Evolutionary conservation across 2,888 invertebrate species (phyloP).

Genomic region (Zygogramma bicolorata): DNA sequence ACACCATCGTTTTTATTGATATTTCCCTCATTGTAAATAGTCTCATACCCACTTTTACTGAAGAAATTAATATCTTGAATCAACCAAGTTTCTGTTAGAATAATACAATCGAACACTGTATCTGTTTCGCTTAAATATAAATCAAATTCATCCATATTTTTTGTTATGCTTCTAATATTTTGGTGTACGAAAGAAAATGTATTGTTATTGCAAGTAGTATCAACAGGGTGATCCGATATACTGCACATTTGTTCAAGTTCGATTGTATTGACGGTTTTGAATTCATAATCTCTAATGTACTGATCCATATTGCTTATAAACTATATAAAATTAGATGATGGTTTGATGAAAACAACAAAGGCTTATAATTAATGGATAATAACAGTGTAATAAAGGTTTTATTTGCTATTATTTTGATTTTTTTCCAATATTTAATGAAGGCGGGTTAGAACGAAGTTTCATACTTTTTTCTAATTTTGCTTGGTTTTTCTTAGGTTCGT

Average conservation of each 20-base stretch:
- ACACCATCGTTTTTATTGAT: constrained; percentile 20
- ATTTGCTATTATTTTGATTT: constrained; percentile 1
- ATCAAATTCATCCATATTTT: constrained; percentile 20
- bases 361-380: constrained; percentile 1
- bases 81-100: constrained; percentile 21
- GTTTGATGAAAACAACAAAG: neutral
- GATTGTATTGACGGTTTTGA: constrained; percentile 19
- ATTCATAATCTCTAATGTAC: constrained; percentile 19
- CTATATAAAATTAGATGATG: neutral
- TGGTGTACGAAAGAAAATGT: constrained; percentile 9
- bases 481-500: constrained; percentile 15
- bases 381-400: neutral
- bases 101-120: constrained; percentile 13
- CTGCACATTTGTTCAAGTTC: constrained; percentile 15
- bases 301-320: constrained; percentile 14
- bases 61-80: too few species aligned
- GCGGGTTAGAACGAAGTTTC: constrained; percentile 15
- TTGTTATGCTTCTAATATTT: constrained; percentile 14
- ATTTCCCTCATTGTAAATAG: constrained; percentile 11
- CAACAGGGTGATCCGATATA: constrained; percentile 3
- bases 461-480: neutral
- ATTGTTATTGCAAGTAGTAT: constrained; percentile 6
- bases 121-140: constrained; percentile 7
- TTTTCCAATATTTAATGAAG: constrained; percentile 16
- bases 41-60: too few species aligned